Evolutionary conservation across 2,113 vertebrate species (phyloP).

Genomic region (Gopherus flavomarginatus): DNA sequence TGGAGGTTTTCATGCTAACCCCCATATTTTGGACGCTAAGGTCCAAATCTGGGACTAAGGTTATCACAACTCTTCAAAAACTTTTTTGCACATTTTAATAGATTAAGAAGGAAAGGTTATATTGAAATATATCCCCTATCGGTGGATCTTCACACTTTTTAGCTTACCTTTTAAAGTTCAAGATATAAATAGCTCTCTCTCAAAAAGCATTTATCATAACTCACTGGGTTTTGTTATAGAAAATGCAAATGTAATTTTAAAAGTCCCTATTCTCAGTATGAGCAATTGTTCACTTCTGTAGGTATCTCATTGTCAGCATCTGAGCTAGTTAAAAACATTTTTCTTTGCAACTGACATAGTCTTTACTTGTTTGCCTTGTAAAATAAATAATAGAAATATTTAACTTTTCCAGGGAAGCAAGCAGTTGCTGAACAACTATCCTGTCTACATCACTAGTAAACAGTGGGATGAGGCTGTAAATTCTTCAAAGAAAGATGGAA

Average conservation of each 20-base stretch:
- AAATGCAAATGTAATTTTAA: conserved; percentile 79
- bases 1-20: too few relatives aligned
- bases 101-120: conserved; percentile 72
- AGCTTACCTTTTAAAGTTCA: conserved; percentile 73
- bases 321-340: not conserved
- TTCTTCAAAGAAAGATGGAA: conserved; percentile 98
- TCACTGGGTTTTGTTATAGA: conserved; percentile 68
- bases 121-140: conserved; percentile 75
- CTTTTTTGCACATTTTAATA: conserved; percentile 75
- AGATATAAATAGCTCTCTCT: conserved; percentile 76
- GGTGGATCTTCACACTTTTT: conserved; percentile 76
- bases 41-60: too few relatives aligned
- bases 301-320: conserved; percentile 55
- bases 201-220: conserved; percentile 64
- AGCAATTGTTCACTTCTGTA: conserved; percentile 64
- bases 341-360: conserved; percentile 68
- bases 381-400: conserved; percentile 63
- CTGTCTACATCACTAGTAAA: conserved; percentile 99
- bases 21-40: too few relatives aligned
- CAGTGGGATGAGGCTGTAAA: conserved; percentile 99
- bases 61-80: too few relatives aligned
- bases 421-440: conserved; percentile 98
- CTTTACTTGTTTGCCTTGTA: conserved; percentile 44
- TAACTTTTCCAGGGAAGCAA: conserved; percentile 91
- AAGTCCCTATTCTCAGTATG: conserved; percentile 65